Evolutionary conservation across 2,797 vertebrate genomes (phyloP).

Genomic region (Smutsia temminckii): DNA sequence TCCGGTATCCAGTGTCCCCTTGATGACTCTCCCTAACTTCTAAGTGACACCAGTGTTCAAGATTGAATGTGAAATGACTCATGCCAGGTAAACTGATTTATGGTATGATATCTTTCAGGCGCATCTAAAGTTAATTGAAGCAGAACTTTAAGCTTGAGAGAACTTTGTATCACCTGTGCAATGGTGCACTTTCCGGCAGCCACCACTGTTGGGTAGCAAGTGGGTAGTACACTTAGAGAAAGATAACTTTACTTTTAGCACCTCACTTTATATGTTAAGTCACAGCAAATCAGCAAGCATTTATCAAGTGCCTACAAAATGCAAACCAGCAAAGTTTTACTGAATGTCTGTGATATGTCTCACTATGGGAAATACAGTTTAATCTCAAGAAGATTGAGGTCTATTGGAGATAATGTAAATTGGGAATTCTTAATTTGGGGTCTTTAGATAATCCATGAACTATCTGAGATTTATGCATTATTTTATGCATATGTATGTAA

Average conservation of each 20-base stretch:
- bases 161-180: neutral
- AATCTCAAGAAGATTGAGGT: neutral
- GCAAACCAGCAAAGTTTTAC: neutral
- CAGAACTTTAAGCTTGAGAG: neutral
- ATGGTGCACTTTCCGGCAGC: neutral
- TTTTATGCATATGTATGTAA: neutral
- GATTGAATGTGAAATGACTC: neutral
- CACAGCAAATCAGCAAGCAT: neutral
- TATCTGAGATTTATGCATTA: neutral
- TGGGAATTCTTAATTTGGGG: neutral
- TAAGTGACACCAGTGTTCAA: neutral
- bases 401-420: neutral
- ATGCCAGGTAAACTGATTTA: neutral
- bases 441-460: neutral
- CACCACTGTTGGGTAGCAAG: neutral
- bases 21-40: neutral
- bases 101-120: neutral
- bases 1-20: neutral
- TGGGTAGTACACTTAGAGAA: neutral
- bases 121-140: constrained; percentile 6
- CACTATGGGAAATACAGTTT: neutral
- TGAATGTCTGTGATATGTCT: neutral
- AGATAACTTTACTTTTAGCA: constrained; percentile 4
- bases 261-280: neutral
- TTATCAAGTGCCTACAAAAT: neutral